phyloP scores from a whole-genome alignment of 1,140 invertebrate species.

The Temnothorax longispinosus region DNA sequence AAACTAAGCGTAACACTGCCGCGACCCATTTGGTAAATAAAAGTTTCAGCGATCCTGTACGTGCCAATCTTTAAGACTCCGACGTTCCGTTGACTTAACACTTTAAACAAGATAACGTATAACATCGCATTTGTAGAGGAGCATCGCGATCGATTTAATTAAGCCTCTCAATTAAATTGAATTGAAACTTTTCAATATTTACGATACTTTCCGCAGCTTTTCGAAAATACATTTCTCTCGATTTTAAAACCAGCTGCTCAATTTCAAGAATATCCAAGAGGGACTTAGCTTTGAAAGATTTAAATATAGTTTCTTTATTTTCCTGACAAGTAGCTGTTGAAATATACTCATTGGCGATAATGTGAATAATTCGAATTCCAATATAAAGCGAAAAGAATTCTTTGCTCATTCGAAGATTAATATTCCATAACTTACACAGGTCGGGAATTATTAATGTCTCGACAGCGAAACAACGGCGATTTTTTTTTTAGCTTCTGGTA shows the following conservation, averaged over 20 bases:
- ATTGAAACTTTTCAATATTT: background rate
- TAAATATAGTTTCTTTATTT: background rate
- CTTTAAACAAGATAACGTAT: background rate
- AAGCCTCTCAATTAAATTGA: background rate
- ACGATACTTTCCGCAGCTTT: background rate
- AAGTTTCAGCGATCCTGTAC: constrained; percentile 34
- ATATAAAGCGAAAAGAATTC: background rate
- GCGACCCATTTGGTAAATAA: constrained; percentile 63
- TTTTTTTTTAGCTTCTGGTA: constrained; percentile 8
- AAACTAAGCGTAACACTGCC: constrained; percentile 59
- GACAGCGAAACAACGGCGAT: background rate
- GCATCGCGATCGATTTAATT: background rate
- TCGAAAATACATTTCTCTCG: background rate
- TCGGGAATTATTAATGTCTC: background rate
- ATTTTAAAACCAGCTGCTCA: background rate
- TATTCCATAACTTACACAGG: background rate
- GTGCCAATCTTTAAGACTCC: background rate
- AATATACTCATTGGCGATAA: background rate
- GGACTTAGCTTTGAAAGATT: background rate
- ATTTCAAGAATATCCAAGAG: background rate
- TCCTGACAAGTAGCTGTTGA: background rate
- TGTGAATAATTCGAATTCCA: background rate
- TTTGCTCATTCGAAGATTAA: background rate
- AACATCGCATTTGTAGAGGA: too few relatives aligned
- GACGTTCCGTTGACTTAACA: background rate